A percentile compares a stretch with the other conserved stretches of the same genome.
These are phyloP conservation scores for Ophioninae sp. DNA, from an alignment of 2,888 invertebrate species.

Conservation along the genomic window DNA sequence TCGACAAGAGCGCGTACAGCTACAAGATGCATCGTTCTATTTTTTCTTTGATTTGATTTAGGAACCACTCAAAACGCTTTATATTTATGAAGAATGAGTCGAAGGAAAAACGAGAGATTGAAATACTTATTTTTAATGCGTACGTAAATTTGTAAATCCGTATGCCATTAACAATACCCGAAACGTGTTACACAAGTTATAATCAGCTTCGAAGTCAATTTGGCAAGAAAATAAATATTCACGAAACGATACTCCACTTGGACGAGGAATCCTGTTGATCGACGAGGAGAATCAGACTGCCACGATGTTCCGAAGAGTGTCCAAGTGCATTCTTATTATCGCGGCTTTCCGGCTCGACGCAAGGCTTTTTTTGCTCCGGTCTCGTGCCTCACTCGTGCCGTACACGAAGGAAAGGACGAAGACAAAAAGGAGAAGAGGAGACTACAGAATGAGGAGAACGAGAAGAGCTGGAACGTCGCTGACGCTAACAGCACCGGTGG, in stretches of 20 bases:
- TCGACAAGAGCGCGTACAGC: too few species aligned
- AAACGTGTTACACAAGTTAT: slow-evolving; percentile 19
- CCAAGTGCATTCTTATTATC: slow-evolving; percentile 58
- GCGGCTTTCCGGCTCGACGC: slow-evolving; percentile 33
- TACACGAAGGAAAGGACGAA: slow-evolving; percentile 22
- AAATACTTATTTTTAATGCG: too few species aligned
- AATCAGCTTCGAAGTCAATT: slow-evolving; percentile 66
- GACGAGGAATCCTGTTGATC: slow-evolving; percentile 49
- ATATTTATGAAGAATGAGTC: too few species aligned
- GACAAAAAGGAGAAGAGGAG: slow-evolving; percentile 5
- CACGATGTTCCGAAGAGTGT: slow-evolving; percentile 39
- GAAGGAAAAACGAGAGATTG: too few species aligned
- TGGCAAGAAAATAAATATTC: slow-evolving; percentile 72
- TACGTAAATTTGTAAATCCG: slow-evolving; percentile 57
- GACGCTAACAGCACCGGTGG: slow-evolving; percentile 24
- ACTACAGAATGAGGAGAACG: not conserved
- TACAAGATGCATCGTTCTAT: too few species aligned
- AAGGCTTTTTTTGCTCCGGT: slow-evolving; percentile 23
- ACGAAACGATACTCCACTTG: slow-evolving; percentile 72
- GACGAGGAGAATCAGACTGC: slow-evolving; percentile 33
- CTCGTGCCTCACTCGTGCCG: slow-evolving; percentile 33
- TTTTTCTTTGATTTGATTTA: too few species aligned
- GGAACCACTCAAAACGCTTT: too few species aligned
- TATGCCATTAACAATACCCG: slow-evolving; percentile 66
- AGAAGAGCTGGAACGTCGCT: slow-evolving; percentile 2